Evolutionary conservation across 2,113 vertebrate genomes (phyloP).

Genomic region (rabbit (Oryctolagus cuniculus)): DNA sequence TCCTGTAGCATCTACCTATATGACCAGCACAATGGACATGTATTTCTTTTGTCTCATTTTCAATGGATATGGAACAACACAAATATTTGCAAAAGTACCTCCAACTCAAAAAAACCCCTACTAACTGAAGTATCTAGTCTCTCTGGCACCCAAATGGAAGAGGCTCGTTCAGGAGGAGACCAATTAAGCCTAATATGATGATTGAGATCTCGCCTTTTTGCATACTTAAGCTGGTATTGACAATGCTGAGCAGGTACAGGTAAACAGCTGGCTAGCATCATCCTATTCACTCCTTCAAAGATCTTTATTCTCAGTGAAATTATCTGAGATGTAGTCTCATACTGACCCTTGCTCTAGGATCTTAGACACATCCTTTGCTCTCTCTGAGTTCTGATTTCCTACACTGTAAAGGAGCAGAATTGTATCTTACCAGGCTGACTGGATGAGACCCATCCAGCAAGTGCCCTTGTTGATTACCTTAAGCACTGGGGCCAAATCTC

Average conservation of each 20-base stretch:
- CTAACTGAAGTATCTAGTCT: neutral
- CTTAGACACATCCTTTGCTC: neutral
- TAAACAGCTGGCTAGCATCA: slow-evolving; percentile 88
- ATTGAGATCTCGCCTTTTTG: slow-evolving; percentile 84
- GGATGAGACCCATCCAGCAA: neutral
- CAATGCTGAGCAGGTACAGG: slow-evolving; percentile 94
- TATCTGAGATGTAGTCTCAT: neutral
- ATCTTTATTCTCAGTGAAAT: neutral
- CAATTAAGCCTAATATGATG: neutral
- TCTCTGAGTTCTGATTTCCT: neutral
- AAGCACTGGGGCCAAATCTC: neutral
- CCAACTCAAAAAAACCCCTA: neutral
- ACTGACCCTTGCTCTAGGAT: neutral
- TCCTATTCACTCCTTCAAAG: neutral
- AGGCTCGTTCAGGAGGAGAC: neutral
- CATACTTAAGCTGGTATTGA: slow-evolving; percentile 94
- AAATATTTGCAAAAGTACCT: slow-evolving; percentile 93
- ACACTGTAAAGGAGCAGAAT: neutral
- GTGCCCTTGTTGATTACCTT: neutral
- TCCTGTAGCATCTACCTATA: slow-evolving; percentile 95
- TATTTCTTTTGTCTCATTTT: slow-evolving; percentile 83
- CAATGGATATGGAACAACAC: slow-evolving; percentile 94
- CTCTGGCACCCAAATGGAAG: neutral
- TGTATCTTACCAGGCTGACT: neutral
- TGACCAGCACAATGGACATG: neutral